Percentiles rank a stretch among this genome's conserved stretches.
phyloP scores from a whole-genome alignment of 2,797 vertebrate species.

The Notamacropus eugenii region DNA sequence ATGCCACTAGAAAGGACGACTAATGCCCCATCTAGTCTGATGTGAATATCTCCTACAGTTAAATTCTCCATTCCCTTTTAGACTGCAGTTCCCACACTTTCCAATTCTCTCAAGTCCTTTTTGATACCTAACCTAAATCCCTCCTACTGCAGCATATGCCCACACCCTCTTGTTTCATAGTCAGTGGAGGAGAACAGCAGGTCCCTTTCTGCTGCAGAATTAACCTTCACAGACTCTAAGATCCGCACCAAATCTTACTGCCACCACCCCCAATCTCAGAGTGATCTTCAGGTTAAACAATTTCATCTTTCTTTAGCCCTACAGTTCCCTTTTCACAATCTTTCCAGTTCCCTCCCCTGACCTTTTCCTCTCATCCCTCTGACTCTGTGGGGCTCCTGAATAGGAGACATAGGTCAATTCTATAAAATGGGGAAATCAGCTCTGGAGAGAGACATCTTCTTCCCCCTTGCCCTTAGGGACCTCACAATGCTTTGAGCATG shows the following conservation, averaged over 20 bases:
- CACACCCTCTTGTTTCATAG: not conserved
- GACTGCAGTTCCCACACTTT: not conserved
- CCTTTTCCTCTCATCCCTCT: not conserved
- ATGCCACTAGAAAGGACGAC: not conserved
- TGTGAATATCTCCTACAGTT: not conserved
- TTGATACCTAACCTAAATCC: not conserved
- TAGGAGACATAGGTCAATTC: slow-evolving; percentile 7
- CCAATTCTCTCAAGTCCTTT: not conserved
- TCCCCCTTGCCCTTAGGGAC: slow-evolving; percentile 51
- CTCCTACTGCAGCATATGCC: not conserved
- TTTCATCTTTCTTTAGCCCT: not conserved
- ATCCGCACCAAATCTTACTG: not conserved
- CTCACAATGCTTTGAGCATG: slow-evolving; percentile 60
- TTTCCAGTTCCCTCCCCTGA: not conserved
- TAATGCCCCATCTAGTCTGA: not conserved
- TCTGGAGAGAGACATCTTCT: slow-evolving; percentile 20
- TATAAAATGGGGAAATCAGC: not conserved
- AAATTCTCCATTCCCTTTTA: not conserved
- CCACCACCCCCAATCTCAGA: not conserved
- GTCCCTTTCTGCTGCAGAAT: not conserved
- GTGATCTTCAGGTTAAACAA: not conserved
- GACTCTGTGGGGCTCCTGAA: not conserved
- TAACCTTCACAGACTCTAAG: not conserved
- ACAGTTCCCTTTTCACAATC: not conserved
- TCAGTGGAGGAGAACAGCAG: not conserved